These are phyloP conservation scores for Amia ocellicauda DNA, from an alignment of 2,113 vertebrate genomes.

Conservation along the genomic window DNA sequence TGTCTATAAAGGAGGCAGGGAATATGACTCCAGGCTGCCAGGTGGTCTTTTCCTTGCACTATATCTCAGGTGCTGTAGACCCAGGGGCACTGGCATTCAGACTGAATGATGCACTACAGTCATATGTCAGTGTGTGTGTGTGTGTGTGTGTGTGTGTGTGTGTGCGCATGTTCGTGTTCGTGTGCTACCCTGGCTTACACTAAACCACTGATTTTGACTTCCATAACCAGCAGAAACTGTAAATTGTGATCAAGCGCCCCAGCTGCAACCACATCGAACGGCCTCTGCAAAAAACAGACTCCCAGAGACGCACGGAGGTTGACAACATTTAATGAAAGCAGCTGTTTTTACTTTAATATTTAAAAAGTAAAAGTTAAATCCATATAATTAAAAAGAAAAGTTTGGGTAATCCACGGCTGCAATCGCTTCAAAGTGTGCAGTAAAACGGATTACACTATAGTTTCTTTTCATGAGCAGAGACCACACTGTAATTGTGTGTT, in stretches of 20 bases:
- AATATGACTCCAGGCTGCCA: conserved; percentile 3
- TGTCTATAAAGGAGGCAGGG: not conserved
- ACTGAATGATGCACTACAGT: conserved; percentile 40
- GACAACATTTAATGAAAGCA: too few relatives aligned
- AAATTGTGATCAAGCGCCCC: too few relatives aligned
- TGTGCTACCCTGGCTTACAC: not conserved
- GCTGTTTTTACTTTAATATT: too few relatives aligned
- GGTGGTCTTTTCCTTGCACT: conserved; percentile 8
- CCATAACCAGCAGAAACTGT: conserved; percentile 23
- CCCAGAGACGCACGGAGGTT: too few relatives aligned
- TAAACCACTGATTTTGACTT: conserved; percentile 22
- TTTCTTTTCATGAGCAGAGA: conserved; percentile 47
- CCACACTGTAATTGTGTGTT: conserved; percentile 65
- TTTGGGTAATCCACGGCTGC: too few relatives aligned
- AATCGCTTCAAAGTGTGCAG: too few relatives aligned
- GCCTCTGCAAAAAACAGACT: too few relatives aligned
- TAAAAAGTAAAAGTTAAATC: too few relatives aligned
- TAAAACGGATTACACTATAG: conserved; percentile 54
- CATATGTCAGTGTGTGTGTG: not conserved
- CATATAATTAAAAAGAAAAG: too few relatives aligned
- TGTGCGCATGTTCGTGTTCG: conserved; percentile 14
- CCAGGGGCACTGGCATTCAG: conserved; percentile 9
- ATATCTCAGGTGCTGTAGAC: not conserved
- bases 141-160: not conserved
- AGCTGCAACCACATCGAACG: too few relatives aligned